These are phyloP conservation scores for Sterrhoptilus dennistouni DNA, from an alignment of 2,113 vertebrate species.

Conservation along the genomic window DNA sequence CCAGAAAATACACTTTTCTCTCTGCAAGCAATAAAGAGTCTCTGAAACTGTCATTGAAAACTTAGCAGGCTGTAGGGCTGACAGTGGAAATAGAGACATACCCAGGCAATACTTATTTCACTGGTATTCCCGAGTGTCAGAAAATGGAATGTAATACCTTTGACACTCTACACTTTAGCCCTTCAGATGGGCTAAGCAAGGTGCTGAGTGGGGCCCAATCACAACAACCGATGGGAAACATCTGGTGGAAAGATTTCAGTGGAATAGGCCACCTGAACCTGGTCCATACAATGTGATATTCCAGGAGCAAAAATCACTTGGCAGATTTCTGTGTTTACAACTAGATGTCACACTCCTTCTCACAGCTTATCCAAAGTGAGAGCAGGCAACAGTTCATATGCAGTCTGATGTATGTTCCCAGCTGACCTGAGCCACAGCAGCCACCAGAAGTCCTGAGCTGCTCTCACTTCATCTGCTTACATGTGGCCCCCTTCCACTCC, in stretches of 20 bases:
- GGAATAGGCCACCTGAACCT: neutral
- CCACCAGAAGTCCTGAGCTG: neutral
- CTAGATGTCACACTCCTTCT: slow-evolving; percentile 2
- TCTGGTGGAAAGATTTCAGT: neutral
- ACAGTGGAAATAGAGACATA: neutral
- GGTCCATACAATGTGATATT: neutral
- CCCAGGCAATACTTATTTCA: neutral
- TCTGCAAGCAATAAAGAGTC: neutral
- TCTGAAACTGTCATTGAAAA: neutral
- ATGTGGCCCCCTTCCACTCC: neutral
- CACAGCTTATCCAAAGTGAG: slow-evolving; percentile 23
- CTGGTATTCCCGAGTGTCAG: neutral
- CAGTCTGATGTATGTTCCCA: neutral
- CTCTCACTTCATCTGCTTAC: neutral
- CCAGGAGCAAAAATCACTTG: slow-evolving; percentile 17
- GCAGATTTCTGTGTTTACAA: slow-evolving; percentile 38
- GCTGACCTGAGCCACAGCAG: neutral
- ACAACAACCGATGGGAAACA: neutral
- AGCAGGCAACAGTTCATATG: neutral
- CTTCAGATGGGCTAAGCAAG: neutral
- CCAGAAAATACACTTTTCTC: neutral
- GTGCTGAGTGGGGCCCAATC: neutral
- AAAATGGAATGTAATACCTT: neutral
- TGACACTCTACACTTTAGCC: neutral
- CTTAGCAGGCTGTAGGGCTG: neutral